Evolutionary conservation across 2,113 vertebrate genomes (phyloP).

Genomic region (Pterocles gutturalis): DNA sequence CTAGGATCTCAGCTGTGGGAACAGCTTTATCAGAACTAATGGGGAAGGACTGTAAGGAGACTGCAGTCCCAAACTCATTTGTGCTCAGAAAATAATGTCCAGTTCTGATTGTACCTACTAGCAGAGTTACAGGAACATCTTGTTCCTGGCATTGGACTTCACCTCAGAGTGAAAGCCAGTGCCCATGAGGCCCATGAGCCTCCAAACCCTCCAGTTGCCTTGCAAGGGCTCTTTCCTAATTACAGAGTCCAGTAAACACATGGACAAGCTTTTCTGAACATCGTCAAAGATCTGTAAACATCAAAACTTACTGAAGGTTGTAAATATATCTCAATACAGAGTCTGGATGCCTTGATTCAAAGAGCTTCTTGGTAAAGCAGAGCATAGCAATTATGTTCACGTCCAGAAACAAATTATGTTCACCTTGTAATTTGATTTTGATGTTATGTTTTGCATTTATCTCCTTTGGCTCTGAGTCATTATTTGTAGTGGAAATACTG

Average conservation of each 20-base stretch:
- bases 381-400: background rate
- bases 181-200: background rate
- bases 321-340: background rate
- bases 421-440: slow-evolving; percentile 49
- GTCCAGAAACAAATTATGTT: slow-evolving; percentile 11
- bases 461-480: slow-evolving; percentile 7
- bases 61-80: background rate
- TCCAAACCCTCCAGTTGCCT: background rate
- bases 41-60: background rate
- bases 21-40: background rate
- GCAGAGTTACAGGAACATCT: background rate
- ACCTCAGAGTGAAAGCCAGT: background rate
- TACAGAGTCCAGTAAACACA: background rate
- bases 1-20: background rate
- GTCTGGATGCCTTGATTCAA: background rate
- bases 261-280: background rate
- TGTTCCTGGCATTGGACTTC: background rate
- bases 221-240: background rate
- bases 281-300: background rate
- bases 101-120: background rate
- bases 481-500: slow-evolving; percentile 11
- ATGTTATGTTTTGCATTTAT: background rate
- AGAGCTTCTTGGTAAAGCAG: background rate
- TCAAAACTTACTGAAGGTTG: background rate
- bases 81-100: background rate